Evolutionary conservation across 1,140 invertebrate genomes (phyloP), one percentile per base, ranked within the genome.

Genomic region (Drosophila repletoides): DNA sequence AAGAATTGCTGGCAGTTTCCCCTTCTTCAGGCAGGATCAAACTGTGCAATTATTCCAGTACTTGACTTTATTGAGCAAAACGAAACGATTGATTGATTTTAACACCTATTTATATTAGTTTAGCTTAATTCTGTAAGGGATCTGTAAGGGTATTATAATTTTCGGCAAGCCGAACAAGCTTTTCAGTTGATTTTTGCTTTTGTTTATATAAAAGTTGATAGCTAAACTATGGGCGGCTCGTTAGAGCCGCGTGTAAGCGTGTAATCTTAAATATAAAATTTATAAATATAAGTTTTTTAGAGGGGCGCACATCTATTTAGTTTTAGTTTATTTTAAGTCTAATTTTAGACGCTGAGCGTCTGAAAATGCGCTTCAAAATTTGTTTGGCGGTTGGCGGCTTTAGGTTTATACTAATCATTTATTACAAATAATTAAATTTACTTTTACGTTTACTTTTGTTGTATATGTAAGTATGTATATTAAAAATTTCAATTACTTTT

Each of bases 301-400:
- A 41, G 24, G 52, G 31, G 29, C 56, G 58, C 65, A 55, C 19
- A 41, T 40, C 41, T 21, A 41, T 40, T 12, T 51, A 49, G n/a
- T 60, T 51, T 46, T 59, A 9, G 19, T 55, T n/a, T 14, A 24
- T 80, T 76, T 61, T 81, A 69, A n/a, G 64, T 64, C 41, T 83
- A 69, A 81, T 76, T 81, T 81, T 52, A 81, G 51, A 84, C 79
- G 79, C 79, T 83, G 79, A 26, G 79, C 79, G 79, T 83, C 74
- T 79, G 80, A 60, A 69, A 83, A 83, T 83, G 79, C 79, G 70
- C 61, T 84, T 72, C 63, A 73, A 76, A 76, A 49, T 72, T 43
- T 61, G 55, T 83, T 83, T 83, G 79, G 79, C 79, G 79, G 66
- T 81, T 83, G 70, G 66, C 70, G 66, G 66, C 59, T 58, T 52